Evolutionary conservation across 2,888 invertebrate species (phyloP), one percentile per base, ranked within the genome.

Genomic region (Hecatera dysodea): DNA sequence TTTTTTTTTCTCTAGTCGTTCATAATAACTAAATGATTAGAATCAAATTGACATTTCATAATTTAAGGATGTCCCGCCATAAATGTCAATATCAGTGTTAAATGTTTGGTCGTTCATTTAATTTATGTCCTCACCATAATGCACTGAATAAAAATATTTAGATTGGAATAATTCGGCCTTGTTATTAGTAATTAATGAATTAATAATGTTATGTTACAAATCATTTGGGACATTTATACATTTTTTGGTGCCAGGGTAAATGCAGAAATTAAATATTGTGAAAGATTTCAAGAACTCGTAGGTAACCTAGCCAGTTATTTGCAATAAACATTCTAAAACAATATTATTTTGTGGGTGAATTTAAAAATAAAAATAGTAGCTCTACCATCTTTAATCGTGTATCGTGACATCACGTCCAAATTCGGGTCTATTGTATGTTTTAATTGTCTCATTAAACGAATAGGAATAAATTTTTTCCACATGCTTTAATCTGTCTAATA

Each of bases 361-460:
- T 69, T 50, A 39, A 36, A 39, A 62, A 74, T 52, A 70, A 62
- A 62, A 33, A 22, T n/a, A 57, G 33, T 44, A 29, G 71, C 42
- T 46, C 24, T 55, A 52, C 29, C 62, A 66, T 73, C 67, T 77
- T 73, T 72, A 36, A 59, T 22, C 57, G 72, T 56, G 57, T 78
- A 78, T 67, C 72, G 75, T 84, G 86, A 84, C 78, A 74, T 78
- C 83, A 86, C 67, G 65, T 59, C 76, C 50, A 68, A 85, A 87
- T 87, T 87, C 71, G 71, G 64, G 70, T 80, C 73, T 64, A 81
- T 86, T 87, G 79, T 83, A 73, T 68, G 78, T 85, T 85, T 86
- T 88, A 88, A 89, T 89, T 88, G 86, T 87, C 85, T 86, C 87
- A 89, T 89, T 88, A 85, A 86, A 85, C 80, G 71, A 84, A 85